Conservation (phyloP, 2,797 vertebrate species). For the Enteromius paludinosus region DNA sequence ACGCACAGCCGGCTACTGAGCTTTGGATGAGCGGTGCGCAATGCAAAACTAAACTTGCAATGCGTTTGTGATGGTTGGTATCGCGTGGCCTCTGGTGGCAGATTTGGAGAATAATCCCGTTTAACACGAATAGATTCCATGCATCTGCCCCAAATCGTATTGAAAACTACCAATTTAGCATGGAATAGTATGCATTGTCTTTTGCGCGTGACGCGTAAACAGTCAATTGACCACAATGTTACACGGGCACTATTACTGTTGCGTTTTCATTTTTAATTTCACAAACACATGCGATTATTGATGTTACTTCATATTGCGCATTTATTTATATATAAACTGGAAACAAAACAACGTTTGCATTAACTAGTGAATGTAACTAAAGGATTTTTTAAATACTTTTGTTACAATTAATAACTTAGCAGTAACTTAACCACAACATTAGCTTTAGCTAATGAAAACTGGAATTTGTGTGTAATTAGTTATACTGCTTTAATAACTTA, state of each 20-base stretch:
- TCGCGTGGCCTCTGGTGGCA: conserved; percentile 65
- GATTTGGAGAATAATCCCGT: not conserved
- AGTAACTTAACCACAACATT: not conserved
- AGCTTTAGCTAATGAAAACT: not conserved
- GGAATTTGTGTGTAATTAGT: not conserved
- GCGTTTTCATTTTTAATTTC: no score
- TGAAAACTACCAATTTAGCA: no score
- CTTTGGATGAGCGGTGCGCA: not conserved
- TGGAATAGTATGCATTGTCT: no score
- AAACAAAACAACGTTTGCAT: not conserved
- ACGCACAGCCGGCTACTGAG: not conserved
- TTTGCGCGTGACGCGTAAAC: no score
- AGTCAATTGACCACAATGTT: not conserved
- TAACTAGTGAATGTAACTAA: not conserved
- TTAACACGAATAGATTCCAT: not conserved
- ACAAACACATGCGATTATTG: no score
- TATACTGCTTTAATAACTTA: not conserved
- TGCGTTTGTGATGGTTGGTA: not conserved
- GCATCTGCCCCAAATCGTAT: no score
- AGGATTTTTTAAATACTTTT: no score
- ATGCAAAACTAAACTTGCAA: not conserved
- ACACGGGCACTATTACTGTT: not conserved
- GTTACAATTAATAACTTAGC: no score
- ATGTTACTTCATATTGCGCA: not conserved
- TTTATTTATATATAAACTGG: not conserved